Base-by-base conservation (phyloP, 1,140 invertebrate species). In the Trachymyrmex septentrionalis region DNA sequence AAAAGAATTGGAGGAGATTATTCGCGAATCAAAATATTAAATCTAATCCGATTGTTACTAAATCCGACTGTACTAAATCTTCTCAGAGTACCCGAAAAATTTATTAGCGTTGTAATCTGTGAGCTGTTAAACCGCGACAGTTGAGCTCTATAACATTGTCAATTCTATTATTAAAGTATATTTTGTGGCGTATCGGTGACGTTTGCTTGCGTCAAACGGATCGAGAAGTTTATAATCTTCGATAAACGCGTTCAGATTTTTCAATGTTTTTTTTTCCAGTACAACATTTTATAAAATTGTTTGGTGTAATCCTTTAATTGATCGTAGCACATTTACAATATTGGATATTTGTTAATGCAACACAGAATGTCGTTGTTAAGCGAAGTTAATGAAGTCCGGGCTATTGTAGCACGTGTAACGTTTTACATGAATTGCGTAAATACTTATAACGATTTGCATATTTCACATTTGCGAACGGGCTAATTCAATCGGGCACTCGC, bases 401-500 rank as follows among this genome's bases (percentile, higher is more conserved):
- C 27, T 64, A 50, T 63, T 16, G 21, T 63, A 78, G 38, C 38
- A 77, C 24, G 59, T 64, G 24, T 78, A 64, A 61, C 59, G 59
- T 64, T 80, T 80, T 67, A 66, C 44, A 38, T 14, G 38, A 19
- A 80, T 67, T 80, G 48, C 63, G 48, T 69, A 69, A 81, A 66
- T 81, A 69, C 48, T 55, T 48, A 38, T 7, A 50, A 30, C 50
- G 3, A 81, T 81, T 69, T 81, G 63, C 77, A 81, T 69, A 69
- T 81, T 81, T 69, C 19, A 48, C 64, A 50, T 64, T 81, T 21
- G 48, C 77, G 9, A 81, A n/a, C 63, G 38, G n/a, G 9, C 48
- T 80, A 67, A 80, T 80, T 80, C 63, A 80, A 67, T 80, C 77
- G 63, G 38, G 30, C 77, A 24, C 59, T 64, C 57, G 14, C 30